Conservation (phyloP, 2,113 vertebrate species). For the Cavia porcellus region DNA sequence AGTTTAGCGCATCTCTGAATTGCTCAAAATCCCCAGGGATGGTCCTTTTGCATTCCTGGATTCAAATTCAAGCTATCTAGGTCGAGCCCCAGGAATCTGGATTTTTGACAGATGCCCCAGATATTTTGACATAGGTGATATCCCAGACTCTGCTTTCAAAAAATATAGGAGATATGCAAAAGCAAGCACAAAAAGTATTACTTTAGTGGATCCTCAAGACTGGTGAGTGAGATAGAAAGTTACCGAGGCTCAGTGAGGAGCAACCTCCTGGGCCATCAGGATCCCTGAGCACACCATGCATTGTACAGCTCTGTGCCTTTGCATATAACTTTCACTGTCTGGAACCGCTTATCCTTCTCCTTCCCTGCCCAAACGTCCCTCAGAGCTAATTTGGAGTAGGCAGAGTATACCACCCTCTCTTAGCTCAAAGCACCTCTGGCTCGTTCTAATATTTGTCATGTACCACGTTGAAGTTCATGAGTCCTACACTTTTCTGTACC, state of each 20-base stretch:
- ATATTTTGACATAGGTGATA: neutral
- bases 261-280: neutral
- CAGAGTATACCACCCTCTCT: neutral
- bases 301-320: neutral
- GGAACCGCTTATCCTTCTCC: neutral
- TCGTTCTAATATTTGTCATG: neutral
- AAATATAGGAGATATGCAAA: neutral
- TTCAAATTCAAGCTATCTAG: conserved; percentile 22
- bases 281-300: neutral
- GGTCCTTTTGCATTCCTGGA: neutral
- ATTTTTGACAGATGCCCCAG: neutral
- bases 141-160: neutral
- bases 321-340: neutral
- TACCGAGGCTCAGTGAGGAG: neutral
- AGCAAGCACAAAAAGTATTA: neutral
- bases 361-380: neutral
- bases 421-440: neutral
- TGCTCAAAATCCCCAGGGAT: neutral
- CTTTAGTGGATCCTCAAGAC: neutral
- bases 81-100: neutral
- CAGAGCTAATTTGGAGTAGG: neutral
- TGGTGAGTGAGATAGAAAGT: neutral
- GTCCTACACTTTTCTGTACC: neutral
- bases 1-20: conserved; percentile 17
- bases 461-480: neutral